Percentiles rank a stretch among this genome's conserved stretches.
phyloP scores from a whole-genome alignment of 2,113 vertebrate species.

The Callospermophilus lateralis region DNA sequence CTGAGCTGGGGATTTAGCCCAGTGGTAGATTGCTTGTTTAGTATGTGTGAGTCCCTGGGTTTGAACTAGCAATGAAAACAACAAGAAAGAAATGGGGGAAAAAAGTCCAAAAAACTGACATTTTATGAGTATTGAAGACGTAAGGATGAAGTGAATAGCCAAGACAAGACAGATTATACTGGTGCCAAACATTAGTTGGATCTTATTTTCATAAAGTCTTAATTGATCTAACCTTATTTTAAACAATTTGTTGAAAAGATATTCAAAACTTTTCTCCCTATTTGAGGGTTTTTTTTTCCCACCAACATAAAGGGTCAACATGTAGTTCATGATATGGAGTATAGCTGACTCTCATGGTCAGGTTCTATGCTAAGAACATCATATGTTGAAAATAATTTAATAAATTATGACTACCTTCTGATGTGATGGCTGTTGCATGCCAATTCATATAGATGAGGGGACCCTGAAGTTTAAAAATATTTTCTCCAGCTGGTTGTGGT shows the following conservation, averaged over 20 bases:
- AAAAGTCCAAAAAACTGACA: background rate
- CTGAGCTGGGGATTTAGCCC: background rate
- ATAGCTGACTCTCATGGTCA: background rate
- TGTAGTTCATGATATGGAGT: background rate
- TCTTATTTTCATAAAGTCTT: constrained; percentile 48
- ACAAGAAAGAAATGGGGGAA: background rate
- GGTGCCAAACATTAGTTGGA: background rate
- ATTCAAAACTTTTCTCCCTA: background rate
- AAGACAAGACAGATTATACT: constrained; percentile 19
- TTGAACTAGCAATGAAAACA: background rate
- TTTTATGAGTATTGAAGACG: constrained; percentile 27
- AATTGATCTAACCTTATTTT: constrained; percentile 8
- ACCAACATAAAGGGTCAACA: background rate
- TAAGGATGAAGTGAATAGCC: background rate
- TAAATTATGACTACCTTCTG: background rate
- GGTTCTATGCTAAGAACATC: background rate
- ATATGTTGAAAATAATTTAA: background rate
- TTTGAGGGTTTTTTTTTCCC: background rate
- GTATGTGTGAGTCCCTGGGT: background rate
- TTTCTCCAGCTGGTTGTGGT: background rate
- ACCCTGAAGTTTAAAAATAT: background rate
- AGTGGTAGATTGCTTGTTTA: background rate
- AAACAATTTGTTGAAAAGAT: constrained; percentile 7
- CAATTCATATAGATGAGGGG: background rate
- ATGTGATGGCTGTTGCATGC: background rate